Evolutionary conservation across 2,888 invertebrate genomes (phyloP), one percentile per base, ranked within the genome.

Genomic region (Apodemia duryi): DNA sequence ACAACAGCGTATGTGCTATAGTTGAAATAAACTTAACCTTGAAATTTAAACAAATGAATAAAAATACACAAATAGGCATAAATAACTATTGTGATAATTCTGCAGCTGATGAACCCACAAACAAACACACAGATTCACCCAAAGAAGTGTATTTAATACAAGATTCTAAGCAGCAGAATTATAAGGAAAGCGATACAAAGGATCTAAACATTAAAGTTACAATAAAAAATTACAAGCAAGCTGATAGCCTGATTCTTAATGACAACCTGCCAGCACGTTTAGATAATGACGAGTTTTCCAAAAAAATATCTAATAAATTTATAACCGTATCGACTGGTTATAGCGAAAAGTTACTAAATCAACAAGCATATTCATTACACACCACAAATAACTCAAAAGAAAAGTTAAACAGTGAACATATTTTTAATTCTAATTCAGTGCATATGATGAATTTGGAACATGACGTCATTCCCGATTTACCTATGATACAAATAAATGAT

Each of bases 1-100:
- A 79, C 11, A 69, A 69, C 2, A 86, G 83, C 69, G 63, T 81
- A 46, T 70, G 78, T 10, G 85, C 86, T 72, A 72, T 81, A 51
- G 77, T 88, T 62, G 88, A 88, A 77, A 86, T 90, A 52, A 79
- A 83, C 68, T 82, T 89, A 51, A 84, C 83, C 66, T 67, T 88
- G 7, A 84, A 81, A 70, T 77, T 87, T 2, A 79, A 77, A 64
- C 80, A 81, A 65, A 81, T 79, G 1, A 84, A 87, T 28, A 82
- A 82, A 73, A 78, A 74, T 1, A 77, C 80, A 35, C 82, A 81
- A 68, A 67, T 82, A 2, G 38, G 7, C 7, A 77, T 84, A 61
- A 77, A 72, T 21, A 81, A 82, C 57, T 77, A 76, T 9, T 68
- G 71, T 29, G 73, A 71, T 3, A 49, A 29, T 28, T 21, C 60